phyloP scores from a whole-genome alignment of 37 sponge, comb jelly and placozoan species.

The Hexactinellida sp. region DNA sequence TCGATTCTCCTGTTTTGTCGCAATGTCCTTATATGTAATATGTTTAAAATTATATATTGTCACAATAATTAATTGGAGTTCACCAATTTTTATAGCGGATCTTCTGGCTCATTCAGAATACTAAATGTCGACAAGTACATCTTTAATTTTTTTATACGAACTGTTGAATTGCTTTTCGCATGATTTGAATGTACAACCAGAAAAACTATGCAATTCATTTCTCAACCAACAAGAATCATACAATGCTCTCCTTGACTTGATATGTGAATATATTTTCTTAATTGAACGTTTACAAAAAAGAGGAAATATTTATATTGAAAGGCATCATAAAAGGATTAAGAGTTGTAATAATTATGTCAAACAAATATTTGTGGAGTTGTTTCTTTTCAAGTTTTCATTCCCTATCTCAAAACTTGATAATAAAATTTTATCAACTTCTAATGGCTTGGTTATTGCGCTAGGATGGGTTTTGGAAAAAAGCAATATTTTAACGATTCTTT shows the following conservation, averaged over 20 bases:
- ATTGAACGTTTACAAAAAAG: background rate
- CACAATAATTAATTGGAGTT: no score
- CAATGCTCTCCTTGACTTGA: background rate
- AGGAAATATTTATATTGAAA: background rate
- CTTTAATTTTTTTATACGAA: no score
- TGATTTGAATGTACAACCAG: background rate
- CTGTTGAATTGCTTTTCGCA: background rate
- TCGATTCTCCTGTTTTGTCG: no score
- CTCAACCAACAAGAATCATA: background rate
- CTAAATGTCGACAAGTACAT: no score
- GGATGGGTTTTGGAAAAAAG: background rate
- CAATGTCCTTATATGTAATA: no score
- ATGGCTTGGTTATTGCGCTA: background rate
- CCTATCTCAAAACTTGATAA: background rate
- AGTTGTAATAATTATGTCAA: background rate
- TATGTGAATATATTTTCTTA: constrained; percentile 16
- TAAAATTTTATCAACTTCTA: background rate
- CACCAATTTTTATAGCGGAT: no score
- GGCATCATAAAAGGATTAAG: background rate
- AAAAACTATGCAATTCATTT: background rate
- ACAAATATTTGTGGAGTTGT: background rate
- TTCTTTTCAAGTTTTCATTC: background rate
- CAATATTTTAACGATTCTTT: background rate
- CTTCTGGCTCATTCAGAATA: no score
- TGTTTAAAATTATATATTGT: no score